Percentiles rank a stretch among this genome's conserved stretches.
phyloP scores from a whole-genome alignment of 2,888 invertebrate species.

The Caenorhabditis sinica region DNA sequence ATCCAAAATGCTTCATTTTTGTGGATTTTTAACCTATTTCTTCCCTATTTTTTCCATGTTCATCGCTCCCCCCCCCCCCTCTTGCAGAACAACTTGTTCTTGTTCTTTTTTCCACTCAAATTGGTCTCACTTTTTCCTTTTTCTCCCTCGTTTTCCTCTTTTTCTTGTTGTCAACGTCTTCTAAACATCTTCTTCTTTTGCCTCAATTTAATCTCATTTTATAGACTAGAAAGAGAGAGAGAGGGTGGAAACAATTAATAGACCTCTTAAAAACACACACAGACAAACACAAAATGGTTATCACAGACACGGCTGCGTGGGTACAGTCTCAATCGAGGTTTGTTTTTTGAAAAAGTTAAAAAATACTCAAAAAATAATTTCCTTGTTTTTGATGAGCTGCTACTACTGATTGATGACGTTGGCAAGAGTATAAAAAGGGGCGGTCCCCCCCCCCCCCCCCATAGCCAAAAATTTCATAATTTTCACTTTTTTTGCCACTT shows the following conservation, averaged over 20 bases:
- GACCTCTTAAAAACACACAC: slow-evolving; percentile 36
- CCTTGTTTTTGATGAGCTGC: slow-evolving; percentile 15
- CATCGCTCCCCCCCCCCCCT: too few species aligned
- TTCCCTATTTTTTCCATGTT: too few species aligned
- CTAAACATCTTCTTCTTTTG: slow-evolving; percentile 15
- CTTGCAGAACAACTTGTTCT: slow-evolving; percentile 30
- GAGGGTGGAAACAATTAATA: slow-evolving; percentile 29
- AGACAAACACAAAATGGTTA: slow-evolving; percentile 55
- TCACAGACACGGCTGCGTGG: slow-evolving; percentile 73
- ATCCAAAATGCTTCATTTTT: too few species aligned
- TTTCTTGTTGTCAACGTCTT: slow-evolving; percentile 16
- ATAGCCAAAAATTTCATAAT: slow-evolving; percentile 57
- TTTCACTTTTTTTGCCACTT: neutral
- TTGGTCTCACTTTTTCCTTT: slow-evolving; percentile 33
- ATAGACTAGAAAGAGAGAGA: slow-evolving; percentile 2
- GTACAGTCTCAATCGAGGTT: slow-evolving; percentile 70
- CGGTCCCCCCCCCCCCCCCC: too few species aligned
- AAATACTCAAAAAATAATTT: neutral
- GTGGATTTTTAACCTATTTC: too few species aligned
- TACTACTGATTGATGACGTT: neutral
- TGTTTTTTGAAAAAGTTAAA: too few species aligned
- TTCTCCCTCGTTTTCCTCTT: slow-evolving; percentile 9
- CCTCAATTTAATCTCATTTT: slow-evolving; percentile 61
- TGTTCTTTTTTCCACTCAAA: neutral
- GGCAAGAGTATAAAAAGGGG: neutral